phyloP scores from a whole-genome alignment of 92 coral and sea anemone species.

The Porites evermanni region DNA sequence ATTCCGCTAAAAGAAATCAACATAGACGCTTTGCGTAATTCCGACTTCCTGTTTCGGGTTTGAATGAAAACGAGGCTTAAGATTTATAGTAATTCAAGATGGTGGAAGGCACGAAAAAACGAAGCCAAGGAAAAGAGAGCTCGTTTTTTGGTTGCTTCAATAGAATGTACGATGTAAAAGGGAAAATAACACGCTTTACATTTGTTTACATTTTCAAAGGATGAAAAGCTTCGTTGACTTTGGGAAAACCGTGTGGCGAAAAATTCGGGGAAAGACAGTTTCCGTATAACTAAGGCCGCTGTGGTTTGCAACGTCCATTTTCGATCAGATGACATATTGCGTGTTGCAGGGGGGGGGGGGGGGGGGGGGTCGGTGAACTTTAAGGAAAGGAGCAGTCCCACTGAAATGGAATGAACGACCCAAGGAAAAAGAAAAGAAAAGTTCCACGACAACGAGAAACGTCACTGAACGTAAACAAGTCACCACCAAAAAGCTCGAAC shows the following conservation, averaged over 20 bases:
- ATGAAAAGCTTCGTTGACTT: not conserved
- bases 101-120: not conserved
- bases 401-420: slow-evolving; percentile 17
- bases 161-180: slow-evolving; percentile 16
- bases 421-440: not conserved
- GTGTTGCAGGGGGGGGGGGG: no score
- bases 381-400: slow-evolving; percentile 42
- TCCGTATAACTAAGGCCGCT: slow-evolving; percentile 28
- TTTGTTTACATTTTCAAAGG: slow-evolving; percentile 16
- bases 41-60: no score
- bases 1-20: no score
- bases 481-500: not conserved
- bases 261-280: slow-evolving; percentile 43
- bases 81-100: no score
- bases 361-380: slow-evolving; percentile 43
- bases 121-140: slow-evolving; percentile 35
- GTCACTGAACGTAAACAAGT: not conserved
- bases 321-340: slow-evolving; percentile 5
- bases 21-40: no score
- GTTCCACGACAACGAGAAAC: not conserved
- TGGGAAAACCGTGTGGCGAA: slow-evolving; percentile 34
- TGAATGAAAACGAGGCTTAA: no score
- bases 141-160: slow-evolving; percentile 42
- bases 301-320: slow-evolving; percentile 35
- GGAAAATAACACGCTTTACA: slow-evolving; percentile 36